Base-by-base conservation (phyloP, 2,113 vertebrate genomes). In the Campylomormyrus tamandua region DNA sequence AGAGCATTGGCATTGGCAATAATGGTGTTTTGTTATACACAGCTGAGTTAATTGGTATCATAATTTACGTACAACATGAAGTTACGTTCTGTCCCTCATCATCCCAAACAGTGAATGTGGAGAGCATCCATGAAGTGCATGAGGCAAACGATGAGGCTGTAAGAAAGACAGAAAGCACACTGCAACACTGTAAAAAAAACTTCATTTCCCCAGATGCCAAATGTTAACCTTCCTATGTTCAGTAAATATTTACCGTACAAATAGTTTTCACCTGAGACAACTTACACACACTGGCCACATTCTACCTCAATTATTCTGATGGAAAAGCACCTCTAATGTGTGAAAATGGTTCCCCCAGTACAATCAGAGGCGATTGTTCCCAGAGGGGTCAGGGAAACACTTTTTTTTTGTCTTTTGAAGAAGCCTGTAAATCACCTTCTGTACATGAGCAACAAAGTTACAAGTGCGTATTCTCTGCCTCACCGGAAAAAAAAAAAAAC, bases 381-480 rank as follows among this genome's bases (percentile, higher is more conserved):
- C 89, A 62, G 50, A 31, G 85, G 74, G 90, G 88, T 92, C 92
- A 90, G 90, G 86, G 90, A 87, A 39, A 87, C 80, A 11, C 17
- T 17, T 66, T 92, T 92, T 92, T 92, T 92, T 93, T 91, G 91
- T 92, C 92, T 89, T 56, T 8, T 48, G 90, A 85, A 45, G 48
- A 88, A 58, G 53, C 89, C 87, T 58, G 56, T 53, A 89, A 50
- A 83, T 90, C 90, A 90, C 31, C 89, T 86, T 1, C 85, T 1
- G 88, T 87, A 62, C 52, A 52, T 89, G 90, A 91, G 85, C 62
- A 74, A 89, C 52, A 80, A 80, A 91, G 91, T 87, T 91, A 91
- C 45, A 39, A 90, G 84, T 90, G 83, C 77, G 66, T 91, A 90
- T 89, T 84, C 84, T 46, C 90, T 62, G 39, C 48, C 52, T 89